Conservation (phyloP, 1,140 invertebrate species). For the Bombus huntii region DNA sequence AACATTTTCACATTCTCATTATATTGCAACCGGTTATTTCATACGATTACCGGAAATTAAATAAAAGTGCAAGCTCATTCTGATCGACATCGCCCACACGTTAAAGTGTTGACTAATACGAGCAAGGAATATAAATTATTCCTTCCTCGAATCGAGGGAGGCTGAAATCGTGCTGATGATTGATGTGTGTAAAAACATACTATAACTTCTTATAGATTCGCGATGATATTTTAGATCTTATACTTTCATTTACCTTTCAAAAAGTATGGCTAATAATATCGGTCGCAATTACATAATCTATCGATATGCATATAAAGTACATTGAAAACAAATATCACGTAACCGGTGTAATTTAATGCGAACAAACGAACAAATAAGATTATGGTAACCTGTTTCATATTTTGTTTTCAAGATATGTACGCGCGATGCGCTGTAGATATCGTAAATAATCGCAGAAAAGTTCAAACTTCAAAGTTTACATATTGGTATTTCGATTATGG, state of each 20-base stretch:
- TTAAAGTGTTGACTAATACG: background rate
- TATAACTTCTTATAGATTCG: background rate
- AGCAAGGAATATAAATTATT: slow-evolving; percentile 15
- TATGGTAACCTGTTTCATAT: too few relatives aligned
- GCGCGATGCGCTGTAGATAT: background rate
- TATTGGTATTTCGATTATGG: slow-evolving; percentile 1
- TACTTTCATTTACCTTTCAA: too few relatives aligned
- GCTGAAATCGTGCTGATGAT: background rate
- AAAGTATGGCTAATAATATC: background rate
- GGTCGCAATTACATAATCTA: background rate
- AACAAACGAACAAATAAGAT: slow-evolving; percentile 14
- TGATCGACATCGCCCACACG: slow-evolving; percentile 19
- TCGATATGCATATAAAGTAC: background rate
- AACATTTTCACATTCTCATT: slow-evolving; percentile 8
- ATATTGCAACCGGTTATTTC: slow-evolving; percentile 28
- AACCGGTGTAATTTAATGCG: background rate
- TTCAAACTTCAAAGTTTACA: slow-evolving; percentile 69
- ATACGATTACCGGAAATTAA: slow-evolving; percentile 56
- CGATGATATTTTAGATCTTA: background rate
- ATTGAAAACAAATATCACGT: slow-evolving; percentile 2
- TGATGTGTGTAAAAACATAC: background rate
- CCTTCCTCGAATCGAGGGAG: slow-evolving; percentile 11
- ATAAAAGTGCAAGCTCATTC: slow-evolving; percentile 48
- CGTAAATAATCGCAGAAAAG: background rate
- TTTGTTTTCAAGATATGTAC: slow-evolving; percentile 1